Evolutionary conservation across 2,888 invertebrate genomes (phyloP), one percentile per base, ranked within the genome.

Genomic region (Acanthacorydalis orientalis): DNA sequence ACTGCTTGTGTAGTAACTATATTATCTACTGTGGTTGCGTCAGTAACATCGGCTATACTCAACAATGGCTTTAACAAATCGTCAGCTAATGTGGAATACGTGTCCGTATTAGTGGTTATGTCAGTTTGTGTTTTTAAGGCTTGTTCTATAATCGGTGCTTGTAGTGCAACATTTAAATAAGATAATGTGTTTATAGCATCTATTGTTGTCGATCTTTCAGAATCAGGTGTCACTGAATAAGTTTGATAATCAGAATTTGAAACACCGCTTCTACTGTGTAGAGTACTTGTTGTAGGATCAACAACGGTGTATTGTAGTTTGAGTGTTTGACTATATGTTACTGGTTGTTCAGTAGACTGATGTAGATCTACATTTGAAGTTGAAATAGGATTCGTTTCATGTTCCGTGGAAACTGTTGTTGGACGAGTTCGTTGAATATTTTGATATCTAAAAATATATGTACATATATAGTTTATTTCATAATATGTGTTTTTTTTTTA

Each of bases 371-470:
- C 23, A 23, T 23, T 23, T 12, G 16, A 16, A 39, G 34, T 34
- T 4, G 40, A 43, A 31, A 41, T 46, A 14, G 50, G 16, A 4
- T 43, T 40, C 35, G 47, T 49, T 10, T 39, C 45, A 14, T 48
- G 31, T 32, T 49, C 49, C 7, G 42, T n/a, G 12, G 44, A 34
- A 48, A 43, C 45, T 7, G 56, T 53, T 51, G 58, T 59, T 44
- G 53, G 61, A 15, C 63, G 59, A 14, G 60, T 55, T 31, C 65
- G 57, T 48, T 64, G 62, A 45, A 63, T 54, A 41, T 59, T 60
- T 51, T 63, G 64, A 50, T 65, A 64, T 48, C 64, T 64, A 10
- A 44, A 31, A n/a, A 9, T 11, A 43, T 12, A 15, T 2, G 15
- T 2, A 11, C 6, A 31, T 31, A 16, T 42, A 42, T 15, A 31